phyloP scores from a whole-genome alignment of 2,113 vertebrate genomes.

The Gymnocephalus cernua region DNA sequence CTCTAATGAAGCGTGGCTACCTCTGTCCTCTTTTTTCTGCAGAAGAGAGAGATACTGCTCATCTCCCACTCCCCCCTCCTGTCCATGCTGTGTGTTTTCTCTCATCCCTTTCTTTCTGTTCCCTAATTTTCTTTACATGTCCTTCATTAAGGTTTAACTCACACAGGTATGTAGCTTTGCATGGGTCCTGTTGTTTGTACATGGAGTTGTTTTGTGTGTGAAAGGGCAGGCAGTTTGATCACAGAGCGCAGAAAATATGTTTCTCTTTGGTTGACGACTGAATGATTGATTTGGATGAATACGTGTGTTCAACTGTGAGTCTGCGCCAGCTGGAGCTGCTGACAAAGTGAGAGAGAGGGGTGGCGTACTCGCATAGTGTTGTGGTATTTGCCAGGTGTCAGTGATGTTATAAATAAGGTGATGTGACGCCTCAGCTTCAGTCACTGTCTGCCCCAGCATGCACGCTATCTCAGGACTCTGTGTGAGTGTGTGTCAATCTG shows the following conservation, averaged over 20 bases:
- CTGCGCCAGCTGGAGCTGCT: conserved; percentile 30
- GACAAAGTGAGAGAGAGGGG: conserved; percentile 42
- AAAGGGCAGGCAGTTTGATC: conserved; percentile 9
- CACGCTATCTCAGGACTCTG: conserved; percentile 3
- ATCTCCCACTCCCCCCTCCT: conserved; percentile 20
- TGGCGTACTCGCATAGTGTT: conserved; percentile 71
- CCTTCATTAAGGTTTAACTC: not conserved
- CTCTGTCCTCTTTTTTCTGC: conserved; percentile 50
- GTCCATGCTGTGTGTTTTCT: not conserved
- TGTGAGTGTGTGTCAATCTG: conserved; percentile 6
- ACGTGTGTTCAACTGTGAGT: conserved; percentile 28
- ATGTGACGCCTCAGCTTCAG: conserved; percentile 42
- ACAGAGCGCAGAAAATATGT: conserved; percentile 32
- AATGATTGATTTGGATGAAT: conserved; percentile 43
- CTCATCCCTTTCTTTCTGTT: not conserved
- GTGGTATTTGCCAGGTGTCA: conserved; percentile 81
- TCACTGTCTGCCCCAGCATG: conserved; percentile 39
- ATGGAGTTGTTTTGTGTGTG: conserved; percentile 18
- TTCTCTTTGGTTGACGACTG: conserved; percentile 17
- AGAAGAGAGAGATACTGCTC: conserved; percentile 57
- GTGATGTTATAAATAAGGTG: conserved; percentile 74
- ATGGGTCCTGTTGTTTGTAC: not conserved
- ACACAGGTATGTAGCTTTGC: not conserved
- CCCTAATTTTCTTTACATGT: not conserved
- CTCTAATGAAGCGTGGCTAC: conserved; percentile 69